phyloP scores from a whole-genome alignment of 2,113 vertebrate species.

The Scolopax mira region DNA sequence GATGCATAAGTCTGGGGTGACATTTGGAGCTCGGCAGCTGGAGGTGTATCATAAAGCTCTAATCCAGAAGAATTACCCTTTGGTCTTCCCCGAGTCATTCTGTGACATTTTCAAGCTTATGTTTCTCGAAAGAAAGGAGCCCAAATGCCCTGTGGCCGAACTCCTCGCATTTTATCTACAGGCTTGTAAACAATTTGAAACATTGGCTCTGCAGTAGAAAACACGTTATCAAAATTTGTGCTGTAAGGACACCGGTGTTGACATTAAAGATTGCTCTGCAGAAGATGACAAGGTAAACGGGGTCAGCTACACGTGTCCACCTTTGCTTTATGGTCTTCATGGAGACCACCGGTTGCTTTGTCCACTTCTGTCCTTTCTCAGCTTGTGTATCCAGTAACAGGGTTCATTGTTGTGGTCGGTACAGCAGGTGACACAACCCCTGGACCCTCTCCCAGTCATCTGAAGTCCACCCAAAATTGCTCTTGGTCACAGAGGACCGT shows the following conservation, averaged over 20 bases:
- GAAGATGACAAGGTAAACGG: background rate
- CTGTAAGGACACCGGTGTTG: background rate
- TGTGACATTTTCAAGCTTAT: fast-evolving
- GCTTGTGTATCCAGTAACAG: background rate
- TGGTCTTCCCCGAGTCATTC: background rate
- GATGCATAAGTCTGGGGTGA: background rate
- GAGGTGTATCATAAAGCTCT: background rate
- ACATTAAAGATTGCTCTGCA: background rate
- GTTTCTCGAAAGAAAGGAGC: background rate
- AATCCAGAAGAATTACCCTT: background rate
- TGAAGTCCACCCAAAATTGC: background rate
- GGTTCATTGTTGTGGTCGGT: fast-evolving
- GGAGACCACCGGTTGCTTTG: background rate
- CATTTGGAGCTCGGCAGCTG: background rate
- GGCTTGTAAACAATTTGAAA: constrained; percentile 28
- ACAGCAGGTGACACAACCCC: background rate
- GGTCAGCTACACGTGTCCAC: background rate
- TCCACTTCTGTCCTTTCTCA: background rate
- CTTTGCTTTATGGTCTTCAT: background rate
- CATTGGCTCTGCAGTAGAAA: constrained; percentile 25
- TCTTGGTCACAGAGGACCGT: fast-evolving
- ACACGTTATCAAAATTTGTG: background rate
- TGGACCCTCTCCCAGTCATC: background rate
- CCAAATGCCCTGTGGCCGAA: background rate
- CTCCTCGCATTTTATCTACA: background rate